Base-by-base conservation (phyloP, 2,797 vertebrate species). In the Ptychobarbus kaznakovi region DNA sequence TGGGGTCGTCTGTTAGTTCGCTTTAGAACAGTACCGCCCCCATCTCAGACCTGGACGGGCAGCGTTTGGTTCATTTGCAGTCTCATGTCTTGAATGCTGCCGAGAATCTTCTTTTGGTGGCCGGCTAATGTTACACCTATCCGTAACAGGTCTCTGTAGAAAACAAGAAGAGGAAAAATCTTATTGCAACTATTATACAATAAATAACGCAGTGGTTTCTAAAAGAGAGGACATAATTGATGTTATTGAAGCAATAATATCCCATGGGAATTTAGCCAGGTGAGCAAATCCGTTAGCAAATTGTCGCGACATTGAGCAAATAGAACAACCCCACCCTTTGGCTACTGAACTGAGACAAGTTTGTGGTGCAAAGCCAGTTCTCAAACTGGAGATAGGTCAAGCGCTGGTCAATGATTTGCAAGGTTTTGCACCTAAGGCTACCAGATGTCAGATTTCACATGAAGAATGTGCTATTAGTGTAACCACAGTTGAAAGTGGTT, bases 71-170 rank as follows among this genome's bases (percentile, higher is more conserved):
- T 99, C 97, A 99, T 99, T 94, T 99, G 98, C 94, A 99, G 94
- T 94, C 97, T 95, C 97, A 99, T 99, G 94, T 98, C 97, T 96
- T 99, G 98, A 96, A 99, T 99, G 93, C 98, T 99, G 94, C 97
- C 97, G 38, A 99, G 95, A 88, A 99, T 99, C 95, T 99, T 99
- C 95, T 99, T 99, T 95, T 99, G 98, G 93, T 99, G 98, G 81
- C 98, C 98, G 0, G 98, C 98, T 94, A 99, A 92, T 42, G 97
- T 99, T 90, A 99, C 97, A 22, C 98, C 97, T 94, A 99, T 99
- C 94, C 98, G 96, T 91, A 99, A 96, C 90, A 99, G 92, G 92
- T 99, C 98, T 93, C 98, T 99, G 94, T 73, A 74, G 35, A 88
- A 66, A 46, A 89, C 46, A 82, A 35, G 18, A 68, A 58, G 7